Conservation (phyloP, 2,113 vertebrate species). For the Oncorhynchus mykiss region DNA sequence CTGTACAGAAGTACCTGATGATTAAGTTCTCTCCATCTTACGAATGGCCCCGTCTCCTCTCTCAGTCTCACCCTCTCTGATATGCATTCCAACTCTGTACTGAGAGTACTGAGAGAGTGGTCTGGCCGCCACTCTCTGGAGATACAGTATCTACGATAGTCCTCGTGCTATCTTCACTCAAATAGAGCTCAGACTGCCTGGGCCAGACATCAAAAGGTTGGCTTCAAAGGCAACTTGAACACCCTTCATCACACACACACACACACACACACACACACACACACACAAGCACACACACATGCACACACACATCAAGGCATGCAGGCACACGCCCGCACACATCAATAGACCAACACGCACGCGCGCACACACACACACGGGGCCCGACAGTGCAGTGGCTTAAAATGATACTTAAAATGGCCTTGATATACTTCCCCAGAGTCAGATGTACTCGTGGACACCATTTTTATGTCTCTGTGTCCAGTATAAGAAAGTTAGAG, state of each 20-base stretch:
- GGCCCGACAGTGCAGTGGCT: background rate
- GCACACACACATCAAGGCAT: slow-evolving; percentile 7
- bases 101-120: background rate
- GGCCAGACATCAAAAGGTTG: slow-evolving; percentile 40
- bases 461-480: too few relatives aligned
- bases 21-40: slow-evolving; percentile 20
- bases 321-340: slow-evolving; percentile 7
- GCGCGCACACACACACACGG: background rate
- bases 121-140: slow-evolving; percentile 5
- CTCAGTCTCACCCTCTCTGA: background rate
- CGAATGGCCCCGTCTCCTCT: background rate
- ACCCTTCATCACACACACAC: slow-evolving; percentile 31
- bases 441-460: too few relatives aligned
- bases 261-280: background rate
- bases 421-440: background rate
- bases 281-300: background rate
- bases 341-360: too few relatives aligned
- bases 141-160: slow-evolving; percentile 23
- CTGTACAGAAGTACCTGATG: slow-evolving; percentile 6
- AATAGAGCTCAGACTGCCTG: background rate
- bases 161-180: slow-evolving; percentile 10
- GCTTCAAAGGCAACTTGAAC: slow-evolving; percentile 46
- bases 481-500: too few relatives aligned
- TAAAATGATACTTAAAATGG: too few relatives aligned
- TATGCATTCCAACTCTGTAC: background rate